Conservation (phyloP, 2,113 vertebrate species). For the Lagopus muta region DNA sequence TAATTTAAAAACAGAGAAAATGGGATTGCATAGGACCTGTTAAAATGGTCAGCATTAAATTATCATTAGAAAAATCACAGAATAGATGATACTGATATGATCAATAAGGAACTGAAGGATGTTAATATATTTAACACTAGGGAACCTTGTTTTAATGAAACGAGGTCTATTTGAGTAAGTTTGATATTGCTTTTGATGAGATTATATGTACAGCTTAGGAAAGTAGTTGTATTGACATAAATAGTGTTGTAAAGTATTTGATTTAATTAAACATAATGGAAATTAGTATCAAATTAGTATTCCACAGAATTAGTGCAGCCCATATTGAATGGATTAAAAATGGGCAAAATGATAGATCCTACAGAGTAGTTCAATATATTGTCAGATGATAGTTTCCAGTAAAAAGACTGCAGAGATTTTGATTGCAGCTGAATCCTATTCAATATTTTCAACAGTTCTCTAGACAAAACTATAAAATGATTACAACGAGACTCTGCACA, state of each 20-base stretch:
- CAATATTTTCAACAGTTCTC: neutral
- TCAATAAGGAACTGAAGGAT: neutral
- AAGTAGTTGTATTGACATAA: neutral
- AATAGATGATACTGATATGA: neutral
- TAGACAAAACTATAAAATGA: neutral
- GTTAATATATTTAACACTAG: neutral
- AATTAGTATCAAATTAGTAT: neutral
- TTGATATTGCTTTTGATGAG: neutral
- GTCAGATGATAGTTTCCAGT: neutral
- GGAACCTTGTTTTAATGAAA: neutral
- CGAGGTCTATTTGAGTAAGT: neutral
- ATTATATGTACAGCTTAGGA: neutral
- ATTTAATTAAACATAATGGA: neutral
- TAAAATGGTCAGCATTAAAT: neutral
- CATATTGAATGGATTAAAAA: neutral
- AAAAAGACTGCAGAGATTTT: neutral
- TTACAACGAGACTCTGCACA: neutral
- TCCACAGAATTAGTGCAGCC: neutral
- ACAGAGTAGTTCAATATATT: neutral
- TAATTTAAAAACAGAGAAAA: neutral
- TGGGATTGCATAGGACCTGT: neutral
- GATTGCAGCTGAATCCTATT: neutral
- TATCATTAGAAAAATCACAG: neutral
- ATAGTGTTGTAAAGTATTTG: neutral
- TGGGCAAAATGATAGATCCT: neutral